phyloP scores from a whole-genome alignment of 1,140 invertebrate genomes.

The Zaprionus inermis region DNA sequence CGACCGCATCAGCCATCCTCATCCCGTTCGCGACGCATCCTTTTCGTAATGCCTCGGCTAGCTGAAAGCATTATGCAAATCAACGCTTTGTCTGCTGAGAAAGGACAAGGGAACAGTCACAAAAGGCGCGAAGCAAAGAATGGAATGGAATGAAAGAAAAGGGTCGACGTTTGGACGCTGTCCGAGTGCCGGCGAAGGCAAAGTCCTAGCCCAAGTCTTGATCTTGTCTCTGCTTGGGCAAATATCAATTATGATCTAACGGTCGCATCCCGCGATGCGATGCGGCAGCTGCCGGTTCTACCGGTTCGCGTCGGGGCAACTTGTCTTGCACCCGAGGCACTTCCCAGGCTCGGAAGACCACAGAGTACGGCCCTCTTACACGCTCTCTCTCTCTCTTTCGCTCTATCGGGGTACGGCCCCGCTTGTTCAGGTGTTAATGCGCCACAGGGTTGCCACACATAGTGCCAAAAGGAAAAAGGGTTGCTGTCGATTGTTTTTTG shows the following conservation, averaged over 20 bases:
- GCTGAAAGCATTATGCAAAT: slow-evolving; percentile 82
- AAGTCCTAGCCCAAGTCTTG: slow-evolving; percentile 2
- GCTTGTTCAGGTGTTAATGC: slow-evolving; percentile 51
- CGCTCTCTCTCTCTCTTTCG: too few species aligned
- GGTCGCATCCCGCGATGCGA: slow-evolving; percentile 5
- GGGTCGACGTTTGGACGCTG: slow-evolving; percentile 41
- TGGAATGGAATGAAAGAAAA: slow-evolving; percentile 13
- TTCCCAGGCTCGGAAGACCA: slow-evolving; percentile 58
- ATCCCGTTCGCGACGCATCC: slow-evolving; percentile 58
- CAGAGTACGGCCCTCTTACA: slow-evolving; percentile 3
- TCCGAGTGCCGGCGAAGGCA: slow-evolving; percentile 28
- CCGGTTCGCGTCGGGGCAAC: neutral
- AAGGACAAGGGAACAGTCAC: neutral
- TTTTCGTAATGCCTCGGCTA: slow-evolving; percentile 42
- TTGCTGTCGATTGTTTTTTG: slow-evolving; percentile 29
- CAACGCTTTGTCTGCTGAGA: slow-evolving; percentile 46
- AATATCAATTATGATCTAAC: slow-evolving; percentile 55
- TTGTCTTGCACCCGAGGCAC: slow-evolving; percentile 38
- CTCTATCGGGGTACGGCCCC: neutral
- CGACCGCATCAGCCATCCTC: neutral
- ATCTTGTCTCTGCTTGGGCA: slow-evolving; percentile 21
- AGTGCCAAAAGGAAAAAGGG: slow-evolving; percentile 21
- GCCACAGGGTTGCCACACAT: slow-evolving; percentile 59
- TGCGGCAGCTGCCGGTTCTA: slow-evolving; percentile 1
- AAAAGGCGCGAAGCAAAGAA: neutral